A percentile compares a stretch with the other conserved stretches of the same genome.
Evolutionary conservation across 2,113 vertebrate species (phyloP).

Genomic region (Gymnogyps californianus): DNA sequence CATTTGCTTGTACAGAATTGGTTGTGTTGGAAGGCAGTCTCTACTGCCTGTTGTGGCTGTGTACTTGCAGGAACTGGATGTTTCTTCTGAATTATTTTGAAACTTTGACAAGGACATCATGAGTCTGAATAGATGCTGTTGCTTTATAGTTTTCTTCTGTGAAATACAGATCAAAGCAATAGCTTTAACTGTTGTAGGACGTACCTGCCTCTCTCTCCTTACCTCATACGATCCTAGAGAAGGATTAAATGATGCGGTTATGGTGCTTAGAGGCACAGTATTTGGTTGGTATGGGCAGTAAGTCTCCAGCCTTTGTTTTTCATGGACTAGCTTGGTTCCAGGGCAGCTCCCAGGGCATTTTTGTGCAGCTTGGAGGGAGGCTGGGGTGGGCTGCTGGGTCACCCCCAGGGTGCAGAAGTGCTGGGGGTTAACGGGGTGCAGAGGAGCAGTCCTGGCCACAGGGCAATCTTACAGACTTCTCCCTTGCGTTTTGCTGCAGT

Average conservation of each 20-base stretch:
- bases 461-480: neutral
- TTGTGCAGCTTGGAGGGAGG: neutral
- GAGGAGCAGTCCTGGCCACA: neutral
- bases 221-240: neutral
- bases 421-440: accelerated
- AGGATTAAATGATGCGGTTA: neutral
- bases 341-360: neutral
- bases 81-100: neutral
- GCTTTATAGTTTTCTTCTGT: neutral
- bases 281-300: neutral
- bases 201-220: neutral
- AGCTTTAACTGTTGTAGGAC: neutral
- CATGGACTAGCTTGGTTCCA: neutral
- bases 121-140: neutral
- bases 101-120: neutral
- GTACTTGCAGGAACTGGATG: neutral
- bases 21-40: neutral
- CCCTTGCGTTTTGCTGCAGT: neutral
- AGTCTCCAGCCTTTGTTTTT: neutral
- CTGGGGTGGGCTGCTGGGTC: neutral
- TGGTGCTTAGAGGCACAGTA: neutral
- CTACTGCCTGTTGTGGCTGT: accelerated
- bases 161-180: neutral
- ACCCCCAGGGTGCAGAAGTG: neutral
- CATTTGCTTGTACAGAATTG: neutral